Evolutionary conservation across 2,797 vertebrate genomes (phyloP), one percentile per base, ranked within the genome.

Genomic region (Sebastes dallii): DNA sequence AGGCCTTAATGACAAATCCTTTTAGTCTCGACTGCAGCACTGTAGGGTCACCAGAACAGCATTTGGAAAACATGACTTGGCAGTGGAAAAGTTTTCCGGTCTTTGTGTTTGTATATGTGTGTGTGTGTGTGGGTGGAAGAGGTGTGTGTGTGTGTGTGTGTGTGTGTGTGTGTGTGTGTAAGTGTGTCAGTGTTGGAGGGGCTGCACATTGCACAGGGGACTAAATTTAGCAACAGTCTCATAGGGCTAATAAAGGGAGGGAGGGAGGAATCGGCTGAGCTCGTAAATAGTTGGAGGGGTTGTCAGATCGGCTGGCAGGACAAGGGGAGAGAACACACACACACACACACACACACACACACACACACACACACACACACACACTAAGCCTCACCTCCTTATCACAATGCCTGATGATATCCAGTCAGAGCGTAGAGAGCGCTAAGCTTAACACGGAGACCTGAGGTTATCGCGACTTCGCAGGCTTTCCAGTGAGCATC

Each of bases 201-300:
- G 80, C 81, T 75, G 73, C 79, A 81, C 87, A 90, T 91, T 88
- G 85, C 91, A 88, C 84, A 81, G 80, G 77, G 70, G 73, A 84
- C 94, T 96, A 95, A 95, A 93, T 96, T 96, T 96, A 96, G 95
- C 86, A 84, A 75, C 77, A 39, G 79, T 85, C 93, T 95, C 95
- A 95, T 94, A 93, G 84, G 84, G 77, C 94, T 95, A 93, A 95
- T 94, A 90, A 95, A 95, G 92, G 88, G 93, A 94, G 92, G 88
- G 88, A 91, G 93, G 88, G 88, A 91, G 93, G 91, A 95, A 94
- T 95, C 78, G 91, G 87, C 92, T 94, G 94, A 94, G 93, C 91
- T 93, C 75, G 91, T 94, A 95, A 94, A 95, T 95, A 94, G 85
- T 93, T 92, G 84, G 80, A 91, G 93, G 87, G 87, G 89, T 92